These are phyloP conservation scores for Sarcophaga bullata DNA, from an alignment of 1,140 invertebrate genomes.

Conservation along the genomic window DNA sequence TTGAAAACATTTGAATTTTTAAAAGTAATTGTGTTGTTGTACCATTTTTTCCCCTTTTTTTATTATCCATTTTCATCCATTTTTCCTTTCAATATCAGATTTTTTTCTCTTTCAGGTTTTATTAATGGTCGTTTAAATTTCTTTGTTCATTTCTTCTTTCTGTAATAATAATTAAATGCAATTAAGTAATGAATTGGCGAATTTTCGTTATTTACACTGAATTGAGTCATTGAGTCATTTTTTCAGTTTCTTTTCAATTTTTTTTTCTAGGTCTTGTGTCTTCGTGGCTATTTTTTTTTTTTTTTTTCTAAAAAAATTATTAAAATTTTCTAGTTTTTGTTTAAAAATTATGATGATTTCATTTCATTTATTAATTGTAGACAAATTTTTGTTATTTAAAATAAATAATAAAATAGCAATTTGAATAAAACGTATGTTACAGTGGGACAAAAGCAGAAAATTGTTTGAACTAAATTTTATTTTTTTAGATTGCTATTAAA, in stretches of 20 bases:
- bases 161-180: neutral
- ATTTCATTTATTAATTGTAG: neutral
- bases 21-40: neutral
- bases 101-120: neutral
- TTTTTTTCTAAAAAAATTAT: neutral
- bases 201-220: neutral
- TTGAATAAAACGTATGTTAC: neutral
- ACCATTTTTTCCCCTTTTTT: neutral
- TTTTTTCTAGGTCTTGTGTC: neutral
- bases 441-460: no score
- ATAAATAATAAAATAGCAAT: neutral
- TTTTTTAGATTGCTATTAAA: no score
- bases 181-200: neutral
- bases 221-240: no score
- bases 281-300: neutral
- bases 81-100: neutral
- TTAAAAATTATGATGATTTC: conserved; percentile 1
- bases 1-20: neutral
- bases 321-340: neutral
- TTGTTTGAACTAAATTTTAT: no score
- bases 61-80: neutral
- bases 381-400: neutral
- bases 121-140: neutral
- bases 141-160: neutral
- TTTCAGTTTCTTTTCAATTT: neutral